Conservation (phyloP, 64 coral and sea anemone genomes). For the Montipora foliosa region DNA sequence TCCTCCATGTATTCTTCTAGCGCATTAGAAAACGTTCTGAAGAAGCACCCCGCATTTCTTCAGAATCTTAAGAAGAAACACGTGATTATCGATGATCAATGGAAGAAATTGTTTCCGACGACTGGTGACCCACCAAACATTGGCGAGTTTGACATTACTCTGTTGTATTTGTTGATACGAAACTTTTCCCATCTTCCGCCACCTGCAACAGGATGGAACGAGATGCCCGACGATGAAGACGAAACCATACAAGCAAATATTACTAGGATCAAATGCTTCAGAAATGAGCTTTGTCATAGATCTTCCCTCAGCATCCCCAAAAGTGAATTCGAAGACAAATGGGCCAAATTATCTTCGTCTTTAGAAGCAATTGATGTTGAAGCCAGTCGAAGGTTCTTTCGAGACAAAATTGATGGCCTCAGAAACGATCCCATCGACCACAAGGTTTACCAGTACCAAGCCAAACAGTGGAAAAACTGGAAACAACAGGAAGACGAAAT, state of each 20-base stretch:
- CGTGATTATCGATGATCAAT: slow-evolving; percentile 11
- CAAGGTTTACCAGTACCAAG: background rate
- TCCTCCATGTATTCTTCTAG: background rate
- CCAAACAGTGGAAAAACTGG: background rate
- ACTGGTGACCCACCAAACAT: background rate
- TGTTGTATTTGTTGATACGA: slow-evolving; percentile 70
- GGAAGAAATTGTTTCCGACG: slow-evolving; percentile 13
- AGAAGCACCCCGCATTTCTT: background rate
- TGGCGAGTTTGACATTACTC: slow-evolving; percentile 52
- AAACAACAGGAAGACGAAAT: background rate
- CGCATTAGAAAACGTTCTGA: background rate
- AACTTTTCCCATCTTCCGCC: slow-evolving; percentile 1
- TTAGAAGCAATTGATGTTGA: slow-evolving; percentile 18
- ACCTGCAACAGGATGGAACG: slow-evolving; percentile 67
- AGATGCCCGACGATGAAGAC: slow-evolving; percentile 49
- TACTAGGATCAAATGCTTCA: slow-evolving; percentile 43
- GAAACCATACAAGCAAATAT: slow-evolving; percentile 40
- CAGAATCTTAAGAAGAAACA: background rate
- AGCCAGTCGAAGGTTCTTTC: background rate
- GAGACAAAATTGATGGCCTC: slow-evolving; percentile 21
- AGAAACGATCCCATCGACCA: slow-evolving; percentile 32
- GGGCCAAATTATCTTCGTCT: slow-evolving; percentile 2
- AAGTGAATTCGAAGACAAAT: slow-evolving; percentile 33
- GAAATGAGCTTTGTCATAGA: slow-evolving; percentile 51
- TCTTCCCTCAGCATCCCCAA: background rate